Evolutionary conservation across 1,140 invertebrate genomes (phyloP), one percentile per base, ranked within the genome.

Genomic region (Ruditapes philippinarum): DNA sequence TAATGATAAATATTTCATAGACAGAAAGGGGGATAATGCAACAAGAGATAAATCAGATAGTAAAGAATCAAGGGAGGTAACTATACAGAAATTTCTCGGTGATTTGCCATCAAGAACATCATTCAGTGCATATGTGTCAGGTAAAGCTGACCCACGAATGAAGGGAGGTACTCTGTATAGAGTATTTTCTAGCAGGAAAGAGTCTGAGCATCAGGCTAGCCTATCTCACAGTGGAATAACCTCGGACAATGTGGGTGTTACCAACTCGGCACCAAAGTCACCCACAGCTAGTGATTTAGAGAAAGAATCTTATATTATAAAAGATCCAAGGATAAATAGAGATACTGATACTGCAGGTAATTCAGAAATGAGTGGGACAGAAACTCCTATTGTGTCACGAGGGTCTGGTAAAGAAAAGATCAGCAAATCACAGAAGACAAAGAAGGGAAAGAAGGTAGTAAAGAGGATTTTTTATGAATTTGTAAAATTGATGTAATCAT

Each of bases 61-160:
- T 45, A 49, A 74, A 25, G 70, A 74, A 5, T 78, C 84, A 60
- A 87, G 84, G 38, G 84, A 87, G 36, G 70, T 49, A 62, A 87
- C 42, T 45, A 87, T 87, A 12, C 36, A 87, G 38, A 74, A 87
- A 42, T 87, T 87, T 65, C 51, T 87, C 19, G 73, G 70, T 45
- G 31, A 42, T 42, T 38, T 87, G 0, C 73, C 82, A 19, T 84
- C 74, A 38, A 25, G 74, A n/a, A 84, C 80, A 22, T 84, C 51
- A 31, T 62, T 40, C 36, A 84, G 83, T 54, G 42, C 73, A 17
- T 87, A 85, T 73, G 62, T 80, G 60, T 85, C 36, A 33, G 74
- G 25, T 40, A 79, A 85, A 73, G 42, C 28, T 51, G 83, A 84
- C 25, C 49, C 82, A 33, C 65, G 88, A 49, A 36, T 70, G 36